phyloP scores from a whole-genome alignment of 2,113 vertebrate genomes.

The Phylloscopus trochilus region DNA sequence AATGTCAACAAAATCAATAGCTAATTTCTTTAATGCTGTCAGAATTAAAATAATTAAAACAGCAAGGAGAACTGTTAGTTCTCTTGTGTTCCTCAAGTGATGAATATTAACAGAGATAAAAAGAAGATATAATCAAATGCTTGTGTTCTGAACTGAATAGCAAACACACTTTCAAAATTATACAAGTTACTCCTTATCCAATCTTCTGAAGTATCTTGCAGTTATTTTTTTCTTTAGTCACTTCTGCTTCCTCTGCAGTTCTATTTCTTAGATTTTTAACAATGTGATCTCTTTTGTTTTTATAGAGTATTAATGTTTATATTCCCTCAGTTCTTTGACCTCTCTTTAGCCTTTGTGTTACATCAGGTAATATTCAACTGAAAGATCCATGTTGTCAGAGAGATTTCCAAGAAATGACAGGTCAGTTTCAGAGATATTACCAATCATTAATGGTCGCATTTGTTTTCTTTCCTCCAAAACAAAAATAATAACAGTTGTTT shows the following conservation, averaged over 20 bases:
- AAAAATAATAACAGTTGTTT: neutral
- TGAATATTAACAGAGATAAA: neutral
- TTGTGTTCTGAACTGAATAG: neutral
- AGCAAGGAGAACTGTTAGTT: neutral
- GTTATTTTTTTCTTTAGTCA: neutral
- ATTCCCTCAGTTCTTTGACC: neutral
- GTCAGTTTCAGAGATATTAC: neutral
- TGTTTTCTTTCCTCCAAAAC: neutral
- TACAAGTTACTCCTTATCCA: neutral
- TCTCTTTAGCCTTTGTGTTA: neutral
- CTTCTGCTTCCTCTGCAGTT: neutral
- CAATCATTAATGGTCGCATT: neutral
- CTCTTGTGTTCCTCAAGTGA: neutral
- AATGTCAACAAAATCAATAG: slow-evolving; percentile 1
- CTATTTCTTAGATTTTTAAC: neutral
- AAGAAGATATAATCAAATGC: neutral
- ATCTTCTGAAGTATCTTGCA: neutral
- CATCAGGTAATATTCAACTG: neutral
- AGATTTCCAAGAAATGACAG: neutral
- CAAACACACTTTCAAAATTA: neutral
- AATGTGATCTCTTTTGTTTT: neutral
- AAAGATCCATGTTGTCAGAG: neutral
- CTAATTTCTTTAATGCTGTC: slow-evolving; percentile 13
- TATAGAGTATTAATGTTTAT: neutral
- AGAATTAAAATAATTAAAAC: neutral